These are phyloP conservation scores for Melanotaenia trifasciata DNA, from an alignment of 2,797 vertebrate genomes.

Conservation along the genomic window DNA sequence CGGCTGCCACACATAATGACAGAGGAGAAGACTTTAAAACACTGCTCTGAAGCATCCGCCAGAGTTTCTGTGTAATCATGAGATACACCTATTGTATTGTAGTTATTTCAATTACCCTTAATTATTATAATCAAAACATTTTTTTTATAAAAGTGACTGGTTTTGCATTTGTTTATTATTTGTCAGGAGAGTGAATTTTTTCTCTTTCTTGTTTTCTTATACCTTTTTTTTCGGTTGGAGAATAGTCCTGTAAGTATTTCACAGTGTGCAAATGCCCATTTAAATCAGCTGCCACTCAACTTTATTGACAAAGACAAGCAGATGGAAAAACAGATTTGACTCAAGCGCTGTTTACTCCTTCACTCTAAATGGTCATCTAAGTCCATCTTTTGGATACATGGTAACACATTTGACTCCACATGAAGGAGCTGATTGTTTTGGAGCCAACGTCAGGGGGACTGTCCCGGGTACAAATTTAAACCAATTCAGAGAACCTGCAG, in stretches of 20 bases:
- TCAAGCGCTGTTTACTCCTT: slow-evolving; percentile 41
- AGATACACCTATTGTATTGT: slow-evolving; percentile 33
- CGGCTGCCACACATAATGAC: slow-evolving; percentile 66
- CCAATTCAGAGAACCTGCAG: slow-evolving; percentile 34
- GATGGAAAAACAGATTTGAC: slow-evolving; percentile 36
- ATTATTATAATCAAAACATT: slow-evolving; percentile 44
- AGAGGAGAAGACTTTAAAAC: slow-evolving; percentile 55
- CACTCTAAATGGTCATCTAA: slow-evolving; percentile 49
- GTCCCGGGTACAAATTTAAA: slow-evolving; percentile 41
- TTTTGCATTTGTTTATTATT: slow-evolving; percentile 6
- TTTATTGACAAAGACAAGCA: slow-evolving; percentile 56
- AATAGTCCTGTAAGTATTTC: background rate
- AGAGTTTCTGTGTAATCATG: slow-evolving; percentile 40
- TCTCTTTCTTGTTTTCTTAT: background rate
- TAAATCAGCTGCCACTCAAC: slow-evolving; percentile 43
- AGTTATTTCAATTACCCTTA: slow-evolving; percentile 35
- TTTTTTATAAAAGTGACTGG: slow-evolving; percentile 27
- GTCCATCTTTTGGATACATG: slow-evolving; percentile 54
- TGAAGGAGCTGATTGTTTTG: slow-evolving; percentile 53
- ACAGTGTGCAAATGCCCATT: background rate
- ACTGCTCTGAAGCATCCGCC: slow-evolving; percentile 32
- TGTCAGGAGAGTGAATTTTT: background rate
- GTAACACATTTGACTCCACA: slow-evolving; percentile 37
- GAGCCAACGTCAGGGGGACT: slow-evolving; percentile 18
- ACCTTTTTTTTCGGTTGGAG: background rate